Conservation (phyloP, 2,797 vertebrate genomes). For the Chaetodon trifasciatus region DNA sequence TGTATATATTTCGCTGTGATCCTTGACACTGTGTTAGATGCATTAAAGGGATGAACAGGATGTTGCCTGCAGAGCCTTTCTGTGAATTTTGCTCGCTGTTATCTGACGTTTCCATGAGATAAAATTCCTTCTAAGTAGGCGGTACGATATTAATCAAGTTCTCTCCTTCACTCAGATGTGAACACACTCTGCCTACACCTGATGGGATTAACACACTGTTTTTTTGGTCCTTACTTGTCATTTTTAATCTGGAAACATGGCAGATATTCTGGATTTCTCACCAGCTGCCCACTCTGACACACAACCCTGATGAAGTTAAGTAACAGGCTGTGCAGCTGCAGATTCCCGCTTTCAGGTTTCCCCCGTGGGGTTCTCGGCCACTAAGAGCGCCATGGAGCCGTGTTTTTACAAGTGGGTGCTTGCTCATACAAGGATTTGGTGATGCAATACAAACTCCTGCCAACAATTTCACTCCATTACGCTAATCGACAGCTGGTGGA, state of each 20-base stretch:
- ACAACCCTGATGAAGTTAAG: not conserved
- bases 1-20: not conserved
- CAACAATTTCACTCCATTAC: not conserved
- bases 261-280: slow-evolving; percentile 6
- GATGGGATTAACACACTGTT: not conserved
- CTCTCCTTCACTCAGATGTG: not conserved
- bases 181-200: not conserved
- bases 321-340: not conserved
- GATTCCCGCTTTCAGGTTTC: not conserved
- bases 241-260: not conserved
- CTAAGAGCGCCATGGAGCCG: not conserved
- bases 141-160: slow-evolving; percentile 2
- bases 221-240: not conserved
- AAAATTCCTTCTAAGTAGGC: not conserved
- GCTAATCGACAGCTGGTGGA: not conserved
- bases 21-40: not conserved
- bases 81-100: not conserved
- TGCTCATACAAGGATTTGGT: too few species aligned
- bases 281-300: too few species aligned
- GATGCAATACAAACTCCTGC: not conserved
- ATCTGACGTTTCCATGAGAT: slow-evolving; percentile 12
- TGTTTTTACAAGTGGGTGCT: not conserved
- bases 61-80: not conserved
- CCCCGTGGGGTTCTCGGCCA: not conserved
- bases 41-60: not conserved